Percentiles rank a stretch among this genome's conserved stretches.
These are phyloP conservation scores for Cossypha caffra DNA, from an alignment of 2,797 vertebrate genomes.

Conservation along the genomic window DNA sequence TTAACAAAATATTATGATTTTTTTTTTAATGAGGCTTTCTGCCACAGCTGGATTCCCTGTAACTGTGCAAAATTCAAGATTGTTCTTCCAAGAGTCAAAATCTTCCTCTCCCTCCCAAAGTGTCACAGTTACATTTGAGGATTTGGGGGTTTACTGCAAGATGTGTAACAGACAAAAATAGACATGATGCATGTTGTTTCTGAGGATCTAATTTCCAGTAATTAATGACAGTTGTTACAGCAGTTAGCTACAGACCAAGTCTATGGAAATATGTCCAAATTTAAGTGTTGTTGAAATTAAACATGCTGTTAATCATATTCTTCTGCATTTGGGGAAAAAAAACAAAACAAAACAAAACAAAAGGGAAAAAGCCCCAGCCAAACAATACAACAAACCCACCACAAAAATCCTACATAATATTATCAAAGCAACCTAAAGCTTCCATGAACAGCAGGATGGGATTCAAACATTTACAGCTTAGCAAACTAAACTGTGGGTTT, in stretches of 20 bases:
- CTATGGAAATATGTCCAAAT: background rate
- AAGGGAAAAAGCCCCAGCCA: accelerated
- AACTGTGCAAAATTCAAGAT: background rate
- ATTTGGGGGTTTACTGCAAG: background rate
- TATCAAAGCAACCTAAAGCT: background rate
- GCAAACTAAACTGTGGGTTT: background rate
- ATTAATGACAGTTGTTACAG: background rate
- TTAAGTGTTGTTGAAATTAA: background rate
- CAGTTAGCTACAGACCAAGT: background rate
- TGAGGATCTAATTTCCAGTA: background rate
- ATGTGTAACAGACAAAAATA: background rate
- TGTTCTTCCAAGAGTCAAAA: background rate
- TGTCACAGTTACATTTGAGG: background rate
- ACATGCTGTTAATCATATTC: background rate
- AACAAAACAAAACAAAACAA: background rate
- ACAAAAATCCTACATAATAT: background rate
- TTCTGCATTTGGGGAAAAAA: background rate
- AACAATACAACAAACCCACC: background rate
- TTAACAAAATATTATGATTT: background rate
- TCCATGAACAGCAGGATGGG: background rate
- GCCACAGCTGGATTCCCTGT: background rate
- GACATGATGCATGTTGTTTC: background rate
- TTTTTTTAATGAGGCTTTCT: background rate
- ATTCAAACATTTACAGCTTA: constrained; percentile 13
- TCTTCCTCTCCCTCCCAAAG: background rate